A percentile compares a stretch with the other conserved stretches of the same genome.
Evolutionary conservation across 2,113 vertebrate genomes (phyloP).

Genomic region (Podarcis cretensis): DNA sequence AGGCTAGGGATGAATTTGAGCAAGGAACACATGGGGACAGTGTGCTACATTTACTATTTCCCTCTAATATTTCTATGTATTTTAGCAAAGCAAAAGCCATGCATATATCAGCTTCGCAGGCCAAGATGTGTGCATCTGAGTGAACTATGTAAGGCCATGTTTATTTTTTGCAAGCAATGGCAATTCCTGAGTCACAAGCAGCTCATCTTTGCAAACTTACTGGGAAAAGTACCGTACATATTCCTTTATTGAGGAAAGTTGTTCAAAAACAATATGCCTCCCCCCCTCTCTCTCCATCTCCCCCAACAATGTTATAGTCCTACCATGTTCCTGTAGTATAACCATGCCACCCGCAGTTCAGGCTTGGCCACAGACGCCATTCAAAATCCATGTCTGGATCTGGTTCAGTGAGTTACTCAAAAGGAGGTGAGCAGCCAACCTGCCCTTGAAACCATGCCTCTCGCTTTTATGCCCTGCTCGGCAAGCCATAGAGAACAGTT

Average conservation of each 20-base stretch:
- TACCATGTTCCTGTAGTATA: background rate
- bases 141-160: background rate
- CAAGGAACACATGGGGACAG: background rate
- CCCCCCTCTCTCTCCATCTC: no score
- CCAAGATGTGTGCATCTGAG: background rate
- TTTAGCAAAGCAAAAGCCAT: background rate
- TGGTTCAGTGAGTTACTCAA: fast-evolving
- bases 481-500: fast-evolving
- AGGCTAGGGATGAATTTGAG: background rate
- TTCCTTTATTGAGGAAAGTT: background rate
- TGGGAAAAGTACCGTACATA: background rate
- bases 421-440: background rate
- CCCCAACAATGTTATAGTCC: background rate
- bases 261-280: background rate
- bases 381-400: background rate
- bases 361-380: background rate
- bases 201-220: background rate
- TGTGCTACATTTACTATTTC: no score
- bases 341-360: background rate
- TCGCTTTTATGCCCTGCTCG: background rate
- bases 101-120: background rate
- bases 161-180: background rate
- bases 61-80: no score
- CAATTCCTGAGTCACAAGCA: background rate
- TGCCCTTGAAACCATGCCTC: background rate